Percentiles rank a stretch among this genome's conserved stretches.
These are phyloP conservation scores for Oxyruncus cristatus DNA, from an alignment of 2,113 vertebrate species.

Conservation along the genomic window DNA sequence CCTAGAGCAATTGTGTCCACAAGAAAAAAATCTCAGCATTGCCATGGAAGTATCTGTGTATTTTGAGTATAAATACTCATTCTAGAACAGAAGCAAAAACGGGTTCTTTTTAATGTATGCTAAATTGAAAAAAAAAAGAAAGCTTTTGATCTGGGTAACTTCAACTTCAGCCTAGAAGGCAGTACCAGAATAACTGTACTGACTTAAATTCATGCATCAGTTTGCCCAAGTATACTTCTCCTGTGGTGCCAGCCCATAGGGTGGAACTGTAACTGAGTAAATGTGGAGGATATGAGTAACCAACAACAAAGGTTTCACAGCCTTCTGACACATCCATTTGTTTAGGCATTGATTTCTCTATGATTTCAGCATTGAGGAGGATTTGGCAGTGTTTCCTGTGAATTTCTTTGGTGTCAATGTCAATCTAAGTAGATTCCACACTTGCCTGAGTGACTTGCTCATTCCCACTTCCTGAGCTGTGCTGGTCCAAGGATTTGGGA, in stretches of 20 bases:
- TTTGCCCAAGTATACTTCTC: not conserved
- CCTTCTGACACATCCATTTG: constrained; percentile 3
- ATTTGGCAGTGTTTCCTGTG: not conserved
- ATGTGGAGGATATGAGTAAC: constrained; percentile 27
- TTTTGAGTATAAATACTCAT: not conserved
- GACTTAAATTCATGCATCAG: not conserved
- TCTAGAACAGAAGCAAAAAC: not conserved
- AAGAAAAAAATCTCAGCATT: not conserved
- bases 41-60: not conserved
- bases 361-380: not conserved
- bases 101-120: not conserved
- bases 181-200: not conserved
- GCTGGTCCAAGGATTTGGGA: not conserved
- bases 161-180: not conserved
- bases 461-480: not conserved
- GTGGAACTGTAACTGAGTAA: not conserved
- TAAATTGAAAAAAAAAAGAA: not conserved
- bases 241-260: not conserved
- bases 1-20: not conserved
- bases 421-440: not conserved
- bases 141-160: not conserved
- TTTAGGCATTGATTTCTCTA: not conserved
- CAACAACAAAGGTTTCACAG: not conserved
- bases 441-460: not conserved
- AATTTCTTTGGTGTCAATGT: not conserved